A percentile compares a stretch with the other conserved stretches of the same genome.
Conservation (phyloP, 2,888 invertebrate genomes). For the Chesias legatella region DNA sequence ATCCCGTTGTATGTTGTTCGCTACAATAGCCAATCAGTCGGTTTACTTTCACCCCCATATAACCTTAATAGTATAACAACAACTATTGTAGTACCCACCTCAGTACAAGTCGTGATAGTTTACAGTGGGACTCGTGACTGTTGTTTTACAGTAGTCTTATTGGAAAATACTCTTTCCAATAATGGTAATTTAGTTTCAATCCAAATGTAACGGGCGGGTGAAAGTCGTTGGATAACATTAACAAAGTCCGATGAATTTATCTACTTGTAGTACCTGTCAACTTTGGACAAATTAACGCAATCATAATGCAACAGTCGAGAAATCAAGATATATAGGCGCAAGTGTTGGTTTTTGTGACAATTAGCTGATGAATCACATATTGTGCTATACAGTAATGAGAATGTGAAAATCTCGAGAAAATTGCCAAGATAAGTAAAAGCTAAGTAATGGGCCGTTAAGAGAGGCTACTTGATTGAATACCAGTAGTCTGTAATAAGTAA, state of each 20-base stretch:
- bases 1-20: constrained; percentile 45
- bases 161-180: constrained; percentile 64
- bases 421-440: constrained; percentile 48
- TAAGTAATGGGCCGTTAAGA: constrained; percentile 46
- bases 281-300: constrained; percentile 24
- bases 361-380: constrained; percentile 18
- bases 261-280: constrained; percentile 26
- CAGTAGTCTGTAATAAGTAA: constrained; percentile 30
- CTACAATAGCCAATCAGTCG: constrained; percentile 69
- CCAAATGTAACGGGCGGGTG: constrained; percentile 62
- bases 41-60: constrained; percentile 69
- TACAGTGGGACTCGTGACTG: constrained; percentile 71
- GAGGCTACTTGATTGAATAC: constrained; percentile 57
- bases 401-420: constrained; percentile 49
- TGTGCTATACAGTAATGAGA: constrained; percentile 32
- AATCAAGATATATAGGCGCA: constrained; percentile 20
- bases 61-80: constrained; percentile 69
- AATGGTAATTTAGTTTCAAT: constrained; percentile 61
- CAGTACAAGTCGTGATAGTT: constrained; percentile 68
- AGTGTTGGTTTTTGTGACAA: constrained; percentile 22
- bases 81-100: constrained; percentile 67
- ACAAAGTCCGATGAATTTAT: constrained; percentile 41
- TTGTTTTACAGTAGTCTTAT: constrained; percentile 68
- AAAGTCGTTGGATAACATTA: constrained; percentile 49
- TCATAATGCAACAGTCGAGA: constrained; percentile 22